These are phyloP conservation scores for Eurytoma californica DNA, from an alignment of 2,888 invertebrate genomes.

Conservation along the genomic window DNA sequence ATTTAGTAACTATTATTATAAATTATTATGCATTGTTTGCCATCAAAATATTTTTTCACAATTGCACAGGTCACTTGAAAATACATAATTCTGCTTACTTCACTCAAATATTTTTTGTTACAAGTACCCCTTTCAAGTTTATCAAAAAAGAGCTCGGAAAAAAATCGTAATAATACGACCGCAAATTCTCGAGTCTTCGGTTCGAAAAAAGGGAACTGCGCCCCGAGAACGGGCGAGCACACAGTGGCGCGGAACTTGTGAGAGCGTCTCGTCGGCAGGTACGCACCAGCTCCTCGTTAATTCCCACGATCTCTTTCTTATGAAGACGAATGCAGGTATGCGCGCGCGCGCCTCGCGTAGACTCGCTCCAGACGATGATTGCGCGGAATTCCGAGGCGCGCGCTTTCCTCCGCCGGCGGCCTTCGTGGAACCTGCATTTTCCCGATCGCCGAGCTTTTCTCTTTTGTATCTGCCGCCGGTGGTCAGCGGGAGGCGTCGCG, in stretches of 20 bases:
- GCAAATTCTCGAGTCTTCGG: too few relatives aligned
- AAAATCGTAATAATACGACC: neutral
- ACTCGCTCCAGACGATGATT: conserved; percentile 14
- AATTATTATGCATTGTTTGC: too few relatives aligned
- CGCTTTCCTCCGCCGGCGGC: conserved; percentile 26
- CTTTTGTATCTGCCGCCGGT: conserved; percentile 3
- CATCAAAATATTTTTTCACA: too few relatives aligned
- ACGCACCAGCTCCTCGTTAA: conserved; percentile 12
- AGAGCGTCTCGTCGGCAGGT: neutral
- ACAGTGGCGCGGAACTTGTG: neutral
- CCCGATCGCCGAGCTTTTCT: neutral
- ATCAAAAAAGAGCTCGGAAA: too few relatives aligned
- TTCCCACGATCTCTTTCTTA: conserved; percentile 49
- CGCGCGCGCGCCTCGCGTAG: neutral
- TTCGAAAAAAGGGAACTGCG: neutral
- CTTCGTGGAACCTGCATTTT: conserved; percentile 23
- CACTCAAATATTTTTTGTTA: too few relatives aligned
- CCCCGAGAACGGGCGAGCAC: neutral
- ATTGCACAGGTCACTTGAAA: too few relatives aligned
- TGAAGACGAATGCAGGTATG: conserved; percentile 31
- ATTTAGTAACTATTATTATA: too few relatives aligned
- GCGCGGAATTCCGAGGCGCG: conserved; percentile 35
- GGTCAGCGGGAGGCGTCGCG: neutral
- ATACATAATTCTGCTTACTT: too few relatives aligned
- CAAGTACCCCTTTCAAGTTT: too few relatives aligned